Evolutionary conservation across 2,113 vertebrate species (phyloP), one percentile per base, ranked within the genome.

Genomic region (Ctenodactylus gundi): DNA sequence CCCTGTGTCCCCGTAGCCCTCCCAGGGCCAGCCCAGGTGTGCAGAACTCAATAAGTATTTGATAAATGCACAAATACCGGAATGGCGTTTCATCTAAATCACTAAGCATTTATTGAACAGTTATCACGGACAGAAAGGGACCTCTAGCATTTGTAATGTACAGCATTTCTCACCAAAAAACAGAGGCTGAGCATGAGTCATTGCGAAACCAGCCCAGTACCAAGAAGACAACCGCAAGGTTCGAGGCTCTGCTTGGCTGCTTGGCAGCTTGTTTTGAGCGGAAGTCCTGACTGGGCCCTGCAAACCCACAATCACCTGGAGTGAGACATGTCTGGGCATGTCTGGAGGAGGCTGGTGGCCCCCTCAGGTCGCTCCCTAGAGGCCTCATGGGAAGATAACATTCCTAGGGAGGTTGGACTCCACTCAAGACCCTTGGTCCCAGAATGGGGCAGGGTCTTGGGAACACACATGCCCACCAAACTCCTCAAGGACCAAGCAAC

Each of bases 101-200:
- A 25, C 14, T 0, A 6, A 62, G 53, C 14, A 36, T 39, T 70
- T 85, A 15, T 12, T 62, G 41, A 65, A 36, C 55, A 8, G 1
- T 57, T 46, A 29, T 12, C 5, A 0, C 1, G 9, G 77, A 18
- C 34, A 62, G 51, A 91, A 65, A 75, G 25, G 44, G 5, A 3
- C 36, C 53, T 1, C 0, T 4, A 1, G 46, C 10, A 1, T 58
- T 58, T 8, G 5, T 36, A n/a, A 0, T 17, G 39, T 13, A 3
- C 8, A 3, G 1, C 25, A 31, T 53, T 93, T 75, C 70, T 80
- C n/a, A 49, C 31, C n/a, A 11, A 7, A 36, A 55, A 34, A 29
- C 65, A 64, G 15, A 65, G 31, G 14, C 85, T 62, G 4, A 1
- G 4, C 55, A 11, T n/a, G 62, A 94, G 55, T 87, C 90, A 84